These are phyloP conservation scores for Stegastes partitus DNA, from an alignment of 2,113 vertebrate species.

Conservation along the genomic window DNA sequence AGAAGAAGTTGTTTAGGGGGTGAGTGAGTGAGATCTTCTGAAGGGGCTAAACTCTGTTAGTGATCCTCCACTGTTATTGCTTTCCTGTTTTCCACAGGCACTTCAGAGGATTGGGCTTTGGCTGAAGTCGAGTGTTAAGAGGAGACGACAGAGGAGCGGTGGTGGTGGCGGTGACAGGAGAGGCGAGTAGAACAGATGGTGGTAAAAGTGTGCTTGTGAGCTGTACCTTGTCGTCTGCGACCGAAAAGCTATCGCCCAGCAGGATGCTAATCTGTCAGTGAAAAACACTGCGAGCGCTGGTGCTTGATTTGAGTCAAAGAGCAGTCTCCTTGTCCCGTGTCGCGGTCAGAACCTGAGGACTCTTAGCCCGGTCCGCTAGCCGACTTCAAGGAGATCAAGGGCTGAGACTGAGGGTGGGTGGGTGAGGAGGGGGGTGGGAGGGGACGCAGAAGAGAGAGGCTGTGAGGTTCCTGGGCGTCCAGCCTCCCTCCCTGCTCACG, in stretches of 20 bases:
- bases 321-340: constrained; percentile 37
- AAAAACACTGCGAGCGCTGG: constrained; percentile 68
- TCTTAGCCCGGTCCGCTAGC: constrained; percentile 33
- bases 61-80: constrained; percentile 70
- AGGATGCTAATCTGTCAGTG: constrained; percentile 40
- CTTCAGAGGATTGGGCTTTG: constrained; percentile 79
- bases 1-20: constrained; percentile 9
- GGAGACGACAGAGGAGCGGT: constrained; percentile 1
- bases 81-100: constrained; percentile 78
- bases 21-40: constrained; percentile 20
- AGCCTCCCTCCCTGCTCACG: constrained; percentile 28
- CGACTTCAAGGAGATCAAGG: constrained; percentile 33
- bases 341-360: constrained; percentile 54
- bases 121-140: constrained; percentile 66
- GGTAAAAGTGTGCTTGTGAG: constrained; percentile 67
- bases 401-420: constrained; percentile 17
- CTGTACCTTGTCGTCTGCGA: constrained; percentile 45
- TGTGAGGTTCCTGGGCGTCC: constrained; percentile 40
- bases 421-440: too few species aligned
- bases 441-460: constrained; percentile 24
- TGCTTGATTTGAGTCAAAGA: constrained; percentile 57
- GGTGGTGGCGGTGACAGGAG: neutral
- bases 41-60: constrained; percentile 29
- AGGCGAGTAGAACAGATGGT: constrained; percentile 20
- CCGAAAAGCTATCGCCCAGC: constrained; percentile 46